Conservation (phyloP, 2,797 vertebrate species). For the Xiphophorus birchmanni region DNA sequence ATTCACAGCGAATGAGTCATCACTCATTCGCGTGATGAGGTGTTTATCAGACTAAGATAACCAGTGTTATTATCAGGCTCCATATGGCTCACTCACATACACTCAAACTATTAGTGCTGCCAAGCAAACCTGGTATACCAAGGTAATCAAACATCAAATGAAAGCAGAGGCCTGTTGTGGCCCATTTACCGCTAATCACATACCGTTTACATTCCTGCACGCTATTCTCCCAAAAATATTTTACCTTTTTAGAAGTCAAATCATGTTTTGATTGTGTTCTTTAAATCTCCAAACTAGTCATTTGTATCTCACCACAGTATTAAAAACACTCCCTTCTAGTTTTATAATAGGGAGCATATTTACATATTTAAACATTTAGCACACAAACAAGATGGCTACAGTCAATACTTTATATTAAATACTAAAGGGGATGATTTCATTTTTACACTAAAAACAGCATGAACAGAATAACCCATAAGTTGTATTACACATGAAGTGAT, state of each 20-base stretch:
- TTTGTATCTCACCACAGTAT: constrained; percentile 12
- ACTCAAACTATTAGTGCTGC: background rate
- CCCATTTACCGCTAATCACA: constrained; percentile 35
- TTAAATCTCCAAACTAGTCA: constrained; percentile 3
- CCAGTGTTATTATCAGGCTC: constrained; percentile 12
- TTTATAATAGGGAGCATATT: background rate
- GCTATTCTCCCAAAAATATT: background rate
- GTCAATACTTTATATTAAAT: background rate
- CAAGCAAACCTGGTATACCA: background rate
- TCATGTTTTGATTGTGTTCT: constrained; percentile 12
- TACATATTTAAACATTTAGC: background rate
- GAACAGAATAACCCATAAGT: background rate
- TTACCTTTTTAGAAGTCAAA: constrained; percentile 6
- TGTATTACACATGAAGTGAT: background rate
- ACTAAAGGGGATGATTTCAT: background rate
- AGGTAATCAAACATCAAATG: background rate
- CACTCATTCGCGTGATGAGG: constrained; percentile 14
- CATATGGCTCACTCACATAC: background rate
- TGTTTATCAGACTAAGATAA: constrained; percentile 21
- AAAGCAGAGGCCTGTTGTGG: constrained; percentile 7
- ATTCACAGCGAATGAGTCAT: constrained; percentile 36
- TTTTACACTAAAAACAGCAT: background rate
- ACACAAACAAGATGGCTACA: background rate
- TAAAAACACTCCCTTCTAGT: background rate
- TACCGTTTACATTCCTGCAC: constrained; percentile 27